Percentiles rank a stretch among this genome's conserved stretches.
phyloP scores from a whole-genome alignment of 2,797 vertebrate genomes.

The Rhabdomys pumilio region DNA sequence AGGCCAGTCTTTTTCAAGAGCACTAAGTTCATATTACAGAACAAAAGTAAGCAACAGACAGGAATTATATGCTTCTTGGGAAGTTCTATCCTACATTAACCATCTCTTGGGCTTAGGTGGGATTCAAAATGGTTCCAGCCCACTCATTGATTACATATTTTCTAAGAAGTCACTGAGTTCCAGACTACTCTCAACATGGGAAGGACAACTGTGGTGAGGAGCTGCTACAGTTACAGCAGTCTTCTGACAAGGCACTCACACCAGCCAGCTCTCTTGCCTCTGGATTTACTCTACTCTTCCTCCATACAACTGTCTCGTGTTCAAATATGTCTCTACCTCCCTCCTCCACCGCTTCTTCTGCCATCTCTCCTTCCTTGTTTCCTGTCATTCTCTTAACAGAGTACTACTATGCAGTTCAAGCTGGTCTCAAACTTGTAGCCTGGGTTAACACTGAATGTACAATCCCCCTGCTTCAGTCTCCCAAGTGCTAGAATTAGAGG shows the following conservation, averaged over 20 bases:
- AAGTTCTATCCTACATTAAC: conserved; percentile 13
- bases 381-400: background rate
- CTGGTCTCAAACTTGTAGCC: background rate
- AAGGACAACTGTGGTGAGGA: background rate
- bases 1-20: conserved; percentile 64
- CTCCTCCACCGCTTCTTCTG: background rate
- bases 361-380: background rate
- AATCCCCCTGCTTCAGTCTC: background rate
- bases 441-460: background rate
- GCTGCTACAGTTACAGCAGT: background rate
- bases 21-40: conserved; percentile 75
- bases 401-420: background rate
- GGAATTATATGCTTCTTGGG: conserved; percentile 15
- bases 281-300: background rate
- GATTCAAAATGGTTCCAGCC: conserved; percentile 11
- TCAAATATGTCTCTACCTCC: background rate
- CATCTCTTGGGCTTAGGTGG: background rate
- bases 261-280: background rate
- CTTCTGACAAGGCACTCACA: background rate
- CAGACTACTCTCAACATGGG: background rate
- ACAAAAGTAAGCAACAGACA: conserved; percentile 76
- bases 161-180: conserved; percentile 19
- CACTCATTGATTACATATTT: background rate
- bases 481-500: background rate
- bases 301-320: background rate